Percentiles rank a stretch among this genome's conserved stretches.
Conservation (phyloP, 2,888 invertebrate genomes). For the Invenusta paracnida region DNA sequence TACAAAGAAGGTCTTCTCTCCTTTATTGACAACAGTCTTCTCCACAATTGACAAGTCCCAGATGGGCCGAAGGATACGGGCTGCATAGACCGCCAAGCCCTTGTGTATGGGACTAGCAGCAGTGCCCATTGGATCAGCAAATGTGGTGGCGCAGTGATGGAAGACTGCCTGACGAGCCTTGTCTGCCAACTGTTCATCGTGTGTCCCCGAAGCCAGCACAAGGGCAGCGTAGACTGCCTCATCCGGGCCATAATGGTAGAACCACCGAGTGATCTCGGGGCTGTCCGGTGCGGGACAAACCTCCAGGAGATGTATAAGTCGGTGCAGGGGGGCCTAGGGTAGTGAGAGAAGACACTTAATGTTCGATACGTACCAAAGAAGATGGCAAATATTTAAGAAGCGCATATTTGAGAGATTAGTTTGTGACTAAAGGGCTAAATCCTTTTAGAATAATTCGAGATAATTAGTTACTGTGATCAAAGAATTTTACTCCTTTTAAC, state of each 20-base stretch:
- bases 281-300: not conserved
- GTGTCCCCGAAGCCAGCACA: conserved; percentile 19
- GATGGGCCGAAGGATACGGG: conserved; percentile 35
- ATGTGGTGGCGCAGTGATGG: not conserved
- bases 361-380: too few relatives aligned
- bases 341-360: too few relatives aligned
- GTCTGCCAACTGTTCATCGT: not conserved
- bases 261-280: conserved; percentile 37
- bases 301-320: conserved; percentile 33
- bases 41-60: conserved; percentile 41
- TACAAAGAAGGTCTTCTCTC: not conserved
- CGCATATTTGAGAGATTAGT: too few relatives aligned
- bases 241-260: conserved; percentile 38
- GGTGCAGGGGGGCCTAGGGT: conserved; percentile 40
- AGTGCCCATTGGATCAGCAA: not conserved
- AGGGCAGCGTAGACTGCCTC: conserved; percentile 36
- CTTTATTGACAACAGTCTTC: not conserved
- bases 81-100: conserved; percentile 34
- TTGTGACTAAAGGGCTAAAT: too few relatives aligned
- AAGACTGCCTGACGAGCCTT: not conserved
- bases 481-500: too few relatives aligned
- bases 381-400: too few relatives aligned
- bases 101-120: conserved; percentile 32
- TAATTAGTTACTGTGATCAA: too few relatives aligned
- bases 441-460: too few relatives aligned